phyloP scores from a whole-genome alignment of 1,140 invertebrate genomes.

The Musca domestica region DNA sequence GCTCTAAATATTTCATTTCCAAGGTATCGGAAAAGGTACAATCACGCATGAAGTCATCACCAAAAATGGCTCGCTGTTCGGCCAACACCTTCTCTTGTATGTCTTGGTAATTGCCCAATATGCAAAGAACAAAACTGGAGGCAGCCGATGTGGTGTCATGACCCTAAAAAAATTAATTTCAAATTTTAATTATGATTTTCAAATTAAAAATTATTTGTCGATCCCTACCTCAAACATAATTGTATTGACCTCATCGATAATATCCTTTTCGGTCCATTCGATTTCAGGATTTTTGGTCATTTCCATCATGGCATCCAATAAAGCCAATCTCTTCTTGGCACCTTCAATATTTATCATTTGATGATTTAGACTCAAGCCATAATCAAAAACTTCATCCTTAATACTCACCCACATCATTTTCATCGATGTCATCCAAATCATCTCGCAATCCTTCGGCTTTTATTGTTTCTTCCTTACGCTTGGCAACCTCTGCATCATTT shows the following conservation, averaged over 20 bases:
- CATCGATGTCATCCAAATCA: constrained; percentile 67
- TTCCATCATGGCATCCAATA: constrained; percentile 79
- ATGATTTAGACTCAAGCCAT: too few relatives aligned
- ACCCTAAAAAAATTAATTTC: constrained; percentile 59
- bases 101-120: constrained; percentile 69
- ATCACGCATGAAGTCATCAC: constrained; percentile 61
- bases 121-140: constrained; percentile 71
- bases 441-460: constrained; percentile 57
- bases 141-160: constrained; percentile 82
- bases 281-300: constrained; percentile 56
- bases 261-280: constrained; percentile 69
- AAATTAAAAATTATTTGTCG: not conserved
- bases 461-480: not conserved
- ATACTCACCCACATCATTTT: constrained; percentile 63
- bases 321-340: constrained; percentile 73
- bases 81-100: constrained; percentile 69
- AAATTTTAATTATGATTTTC: not conserved
- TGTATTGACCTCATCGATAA: constrained; percentile 77
- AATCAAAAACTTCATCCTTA: too few relatives aligned
- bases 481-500: not conserved
- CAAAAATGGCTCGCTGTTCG: constrained; percentile 73
- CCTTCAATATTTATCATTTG: constrained; percentile 47
- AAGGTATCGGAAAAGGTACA: constrained; percentile 72
- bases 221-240: constrained; percentile 71
- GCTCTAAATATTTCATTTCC: constrained; percentile 78